These are phyloP conservation scores for Lepisosteus osseus DNA, from an alignment of 2,113 vertebrate species.

Conservation along the genomic window DNA sequence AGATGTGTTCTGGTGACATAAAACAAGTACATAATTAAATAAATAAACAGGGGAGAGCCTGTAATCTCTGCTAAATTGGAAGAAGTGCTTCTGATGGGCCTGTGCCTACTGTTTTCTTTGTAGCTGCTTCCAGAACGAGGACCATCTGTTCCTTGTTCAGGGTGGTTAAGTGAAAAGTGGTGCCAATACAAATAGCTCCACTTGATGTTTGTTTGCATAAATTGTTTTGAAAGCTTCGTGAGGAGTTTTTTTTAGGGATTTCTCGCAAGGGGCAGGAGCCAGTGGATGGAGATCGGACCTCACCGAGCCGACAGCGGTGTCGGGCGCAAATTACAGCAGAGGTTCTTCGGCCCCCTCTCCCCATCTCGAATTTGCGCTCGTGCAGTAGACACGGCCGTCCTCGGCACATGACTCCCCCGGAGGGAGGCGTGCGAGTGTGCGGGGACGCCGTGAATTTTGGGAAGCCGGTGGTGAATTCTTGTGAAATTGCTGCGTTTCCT, in stretches of 20 bases:
- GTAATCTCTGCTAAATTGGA: conserved; percentile 53
- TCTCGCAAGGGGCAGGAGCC: conserved; percentile 69
- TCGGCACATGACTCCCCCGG: conserved; percentile 28
- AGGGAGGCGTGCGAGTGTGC: neutral
- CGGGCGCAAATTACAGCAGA: conserved; percentile 14
- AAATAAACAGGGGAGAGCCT: conserved; percentile 64
- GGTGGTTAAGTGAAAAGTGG: conserved; percentile 82
- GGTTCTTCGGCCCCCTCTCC: conserved; percentile 17
- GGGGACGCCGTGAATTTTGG: conserved; percentile 24
- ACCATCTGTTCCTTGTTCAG: conserved; percentile 91
- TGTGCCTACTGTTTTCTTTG: conserved; percentile 64
- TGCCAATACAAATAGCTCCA: conserved; percentile 93
- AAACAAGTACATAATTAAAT: conserved; percentile 67
- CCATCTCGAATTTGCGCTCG: no score
- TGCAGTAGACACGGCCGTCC: conserved; percentile 23
- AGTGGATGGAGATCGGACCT: conserved; percentile 60
- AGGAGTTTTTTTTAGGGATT: conserved; percentile 87
- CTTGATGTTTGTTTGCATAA: conserved; percentile 97
- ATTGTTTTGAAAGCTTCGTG: conserved; percentile 95
- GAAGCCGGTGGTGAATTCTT: conserved; percentile 7
- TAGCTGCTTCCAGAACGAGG: conserved; percentile 56
- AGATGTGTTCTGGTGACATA: conserved; percentile 51
- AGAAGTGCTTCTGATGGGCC: conserved; percentile 49
- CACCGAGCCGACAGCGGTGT: conserved; percentile 56
- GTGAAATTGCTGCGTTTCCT: no score